phyloP scores from a whole-genome alignment of 1,140 invertebrate genomes.

The Phymorhynchus buccinoides region DNA sequence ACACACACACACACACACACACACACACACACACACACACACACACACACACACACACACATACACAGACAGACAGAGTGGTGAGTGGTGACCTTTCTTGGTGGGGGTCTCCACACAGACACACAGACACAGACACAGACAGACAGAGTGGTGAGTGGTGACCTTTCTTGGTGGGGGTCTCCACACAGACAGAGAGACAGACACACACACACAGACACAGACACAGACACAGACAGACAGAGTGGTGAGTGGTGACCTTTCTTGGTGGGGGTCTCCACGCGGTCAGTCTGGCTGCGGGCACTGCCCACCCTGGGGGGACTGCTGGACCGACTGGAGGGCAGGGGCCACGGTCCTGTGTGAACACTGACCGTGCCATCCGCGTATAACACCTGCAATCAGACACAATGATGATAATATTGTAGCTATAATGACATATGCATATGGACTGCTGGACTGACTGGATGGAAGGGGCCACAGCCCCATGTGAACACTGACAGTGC shows the following conservation, averaged over 20 bases:
- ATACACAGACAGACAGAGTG: too few relatives aligned
- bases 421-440: too few relatives aligned
- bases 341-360: slow-evolving; percentile 58
- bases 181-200: neutral
- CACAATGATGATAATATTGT: neutral
- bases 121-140: too few relatives aligned
- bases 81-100: too few relatives aligned
- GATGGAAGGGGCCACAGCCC: too few relatives aligned
- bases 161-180: too few relatives aligned
- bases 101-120: neutral
- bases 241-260: too few relatives aligned
- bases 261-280: slow-evolving; percentile 56
- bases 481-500: too few relatives aligned
- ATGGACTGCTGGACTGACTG: too few relatives aligned
- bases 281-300: slow-evolving; percentile 51
- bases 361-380: slow-evolving; percentile 70
- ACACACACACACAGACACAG: neutral
- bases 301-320: slow-evolving; percentile 51
- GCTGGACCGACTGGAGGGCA: slow-evolving; percentile 48
- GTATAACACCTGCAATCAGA: slow-evolving; percentile 63
- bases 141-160: too few relatives aligned
- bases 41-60: neutral
- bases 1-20: too few relatives aligned
- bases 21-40: neutral
- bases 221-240: too few relatives aligned